Percentiles rank a stretch among this genome's conserved stretches.
These are phyloP conservation scores for Orchestia grillus DNA, from an alignment of 1,140 invertebrate species.

Conservation along the genomic window DNA sequence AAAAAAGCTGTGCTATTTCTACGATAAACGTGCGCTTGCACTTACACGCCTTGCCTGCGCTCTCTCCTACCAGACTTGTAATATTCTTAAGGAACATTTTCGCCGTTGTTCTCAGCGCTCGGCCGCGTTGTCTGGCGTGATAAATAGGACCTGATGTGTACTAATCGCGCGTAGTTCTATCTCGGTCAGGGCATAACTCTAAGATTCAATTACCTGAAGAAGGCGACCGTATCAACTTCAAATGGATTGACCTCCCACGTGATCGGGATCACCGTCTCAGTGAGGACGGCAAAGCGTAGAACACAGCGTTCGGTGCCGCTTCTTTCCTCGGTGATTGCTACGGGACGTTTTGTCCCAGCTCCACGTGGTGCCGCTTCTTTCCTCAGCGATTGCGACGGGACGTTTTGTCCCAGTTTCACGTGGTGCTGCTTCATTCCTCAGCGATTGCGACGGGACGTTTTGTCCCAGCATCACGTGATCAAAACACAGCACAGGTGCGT, in stretches of 20 bases:
- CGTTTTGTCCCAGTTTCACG: too few relatives aligned
- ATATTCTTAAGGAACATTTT: background rate
- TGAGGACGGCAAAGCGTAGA: too few relatives aligned
- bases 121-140: background rate
- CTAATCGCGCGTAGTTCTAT: conserved; percentile 33
- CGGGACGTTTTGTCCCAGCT: too few relatives aligned
- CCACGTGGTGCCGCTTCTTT: too few relatives aligned
- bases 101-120: background rate
- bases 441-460: too few relatives aligned
- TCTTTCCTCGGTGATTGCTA: too few relatives aligned
- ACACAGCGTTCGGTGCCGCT: too few relatives aligned
- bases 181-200: background rate
- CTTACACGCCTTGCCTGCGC: background rate
- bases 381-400: too few relatives aligned
- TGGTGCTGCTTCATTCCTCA: too few relatives aligned
- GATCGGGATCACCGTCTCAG: background rate
- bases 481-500: too few relatives aligned
- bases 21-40: background rate
- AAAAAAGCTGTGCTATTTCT: background rate
- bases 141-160: conserved; percentile 44
- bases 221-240: conserved; percentile 23
- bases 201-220: conserved; percentile 49
- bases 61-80: background rate
- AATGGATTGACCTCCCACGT: conserved; percentile 6
- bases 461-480: too few relatives aligned